Base-by-base conservation (phyloP, 2,888 invertebrate species). In the Melieria omissa region DNA sequence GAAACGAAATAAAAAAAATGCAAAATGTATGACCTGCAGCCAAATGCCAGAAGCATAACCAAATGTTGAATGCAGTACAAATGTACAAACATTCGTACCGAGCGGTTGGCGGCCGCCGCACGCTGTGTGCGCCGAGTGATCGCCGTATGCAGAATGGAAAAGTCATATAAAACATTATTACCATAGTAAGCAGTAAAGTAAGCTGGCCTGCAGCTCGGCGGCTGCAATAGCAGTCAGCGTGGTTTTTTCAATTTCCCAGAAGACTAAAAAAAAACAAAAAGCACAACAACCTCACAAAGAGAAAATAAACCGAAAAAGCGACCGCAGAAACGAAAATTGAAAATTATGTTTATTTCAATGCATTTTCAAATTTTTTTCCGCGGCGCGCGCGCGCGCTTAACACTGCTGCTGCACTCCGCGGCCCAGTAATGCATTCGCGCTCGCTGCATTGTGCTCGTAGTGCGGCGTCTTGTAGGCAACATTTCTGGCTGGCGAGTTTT, bases 31-130 rank as follows among this genome's bases (percentile, higher is more conserved):
- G 74, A 74, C 74, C 74, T 71, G 74, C 54, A 69, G 74, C 62
- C 57, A 74, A 74, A 71, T 71, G 74, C 74, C 74, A 74, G 71
- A 74, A 74, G 73, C 73, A 74, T 71, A 71, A 71, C 71, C 71
- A 71, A 74, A 74, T 68, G 61, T 68, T 58, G 61, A 62, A 63
- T 46, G 65, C 57, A 62, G 45, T 54, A 10, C 57, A 8, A 29
- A 6, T 10, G 42, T 10, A 68, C 16, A 49, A 14, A 54, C 29
- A 29, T 29, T 29, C 29, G 29, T 29, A 29, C 1, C 29, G 29
- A 29, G 29, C 29, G 29, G 29, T 29, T 29, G 29, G 64, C 46
- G 29, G 64, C 46, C 57, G 55, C 64, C 57, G 60, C 64, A 70
- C 57, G 70, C 55, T 58, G 70, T 49, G 16, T 57, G n/a, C 12